Evolutionary conservation across 2,888 invertebrate genomes (phyloP).

Genomic region (Cinara cedri): DNA sequence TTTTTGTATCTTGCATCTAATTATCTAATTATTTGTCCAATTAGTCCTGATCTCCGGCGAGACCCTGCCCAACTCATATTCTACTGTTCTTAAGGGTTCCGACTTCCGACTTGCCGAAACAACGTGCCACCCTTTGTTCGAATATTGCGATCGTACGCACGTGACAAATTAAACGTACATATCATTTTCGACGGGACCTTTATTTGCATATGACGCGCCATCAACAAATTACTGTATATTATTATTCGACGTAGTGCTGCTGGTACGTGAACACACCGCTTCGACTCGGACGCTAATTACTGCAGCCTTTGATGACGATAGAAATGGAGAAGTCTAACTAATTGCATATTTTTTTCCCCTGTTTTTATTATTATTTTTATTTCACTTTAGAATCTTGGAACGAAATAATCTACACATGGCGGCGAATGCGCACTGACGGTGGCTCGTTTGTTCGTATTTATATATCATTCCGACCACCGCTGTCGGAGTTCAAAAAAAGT

Average conservation of each 20-base stretch:
- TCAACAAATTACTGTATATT: not conserved
- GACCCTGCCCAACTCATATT: no score
- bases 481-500: conserved; percentile 21
- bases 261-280: no score
- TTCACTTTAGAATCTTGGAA: conserved; percentile 9
- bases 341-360: not conserved
- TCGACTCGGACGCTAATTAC: not conserved
- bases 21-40: no score
- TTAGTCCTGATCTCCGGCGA: no score
- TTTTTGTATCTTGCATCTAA: no score
- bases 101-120: no score
- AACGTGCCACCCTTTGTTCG: no score
- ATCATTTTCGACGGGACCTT: no score
- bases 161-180: no score
- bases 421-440: not conserved
- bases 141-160: no score
- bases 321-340: not conserved
- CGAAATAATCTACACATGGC: not conserved
- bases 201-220: no score
- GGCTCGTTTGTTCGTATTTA: not conserved
- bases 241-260: not conserved
- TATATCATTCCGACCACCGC: not conserved
- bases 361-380: not conserved
- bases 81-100: no score
- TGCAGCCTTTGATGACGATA: not conserved